Evolutionary conservation across 2,113 vertebrate genomes (phyloP).

Genomic region (Pan troglodytes): NHGRI_mPanTro3-v2.1_pri NC_072402.2:86929501-86930000

Average conservation of each 20-base stretch:
- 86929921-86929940: background rate
- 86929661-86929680: background rate
- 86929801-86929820: background rate
- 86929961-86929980: background rate
- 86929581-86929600: background rate
- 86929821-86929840: background rate
- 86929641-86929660: background rate
- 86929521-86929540: background rate
- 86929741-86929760: background rate
- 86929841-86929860: background rate
- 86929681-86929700: background rate
- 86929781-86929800: background rate
- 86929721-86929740: background rate
- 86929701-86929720: background rate
- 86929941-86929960: slow-evolving; percentile 19
- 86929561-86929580: background rate
- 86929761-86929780: background rate
- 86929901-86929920: background rate
- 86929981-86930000: slow-evolving; percentile 1
- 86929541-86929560: background rate
- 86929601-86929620: background rate
- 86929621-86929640: background rate
- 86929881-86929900: background rate
- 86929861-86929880: background rate
- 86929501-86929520: background rate